Evolutionary conservation across 2,113 vertebrate species (phyloP), one percentile per base, ranked within the genome.

Genomic region (Etia nguti): DNA sequence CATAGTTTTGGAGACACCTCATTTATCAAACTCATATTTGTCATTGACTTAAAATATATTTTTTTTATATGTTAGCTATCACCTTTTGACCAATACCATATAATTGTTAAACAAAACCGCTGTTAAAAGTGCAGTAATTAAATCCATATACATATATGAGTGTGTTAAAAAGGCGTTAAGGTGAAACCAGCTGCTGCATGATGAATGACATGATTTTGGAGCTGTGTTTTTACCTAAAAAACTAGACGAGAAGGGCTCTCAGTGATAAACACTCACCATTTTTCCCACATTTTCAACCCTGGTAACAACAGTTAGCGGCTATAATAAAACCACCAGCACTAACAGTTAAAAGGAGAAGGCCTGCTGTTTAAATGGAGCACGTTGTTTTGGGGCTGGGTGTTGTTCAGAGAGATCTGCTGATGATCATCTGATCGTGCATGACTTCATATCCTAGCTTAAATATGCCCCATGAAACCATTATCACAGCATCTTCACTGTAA

Each of bases 331-430:
- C 26, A 68, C 13, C 60, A 56, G 34, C 50, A 79, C 73, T 15
- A 41, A 60, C 31, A 82, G 34, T 31, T 34, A 18, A 13, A 57
- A 68, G 34, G 22, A 75, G 57, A 41, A 38, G 41, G 54, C 18
- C n/a, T 34, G 20, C 18, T 79, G 36, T 89, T 59, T 91, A 79
- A 84, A 86, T 73, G 62, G 26, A 77, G 0, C 46, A 48, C 24
- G 85, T 24, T 89, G 48, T 89, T 80, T 50, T 20, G 29, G 55
- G 36, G 26, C 20, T 15, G 70, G 34, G 26, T 75, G 38, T 73
- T 82, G 82, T 90, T 88, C 56, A 80, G 80, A 84, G 38, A 65
- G 43, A 84, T 85, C 93, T 91, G 88, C 89, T 94, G 93, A 90
- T 62, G 82, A 92, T 90, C 92, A 89, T 86, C 84, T 91, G 89